Evolutionary conservation across 2,113 vertebrate species (phyloP).

Genomic region (Sitta europaea): DNA sequence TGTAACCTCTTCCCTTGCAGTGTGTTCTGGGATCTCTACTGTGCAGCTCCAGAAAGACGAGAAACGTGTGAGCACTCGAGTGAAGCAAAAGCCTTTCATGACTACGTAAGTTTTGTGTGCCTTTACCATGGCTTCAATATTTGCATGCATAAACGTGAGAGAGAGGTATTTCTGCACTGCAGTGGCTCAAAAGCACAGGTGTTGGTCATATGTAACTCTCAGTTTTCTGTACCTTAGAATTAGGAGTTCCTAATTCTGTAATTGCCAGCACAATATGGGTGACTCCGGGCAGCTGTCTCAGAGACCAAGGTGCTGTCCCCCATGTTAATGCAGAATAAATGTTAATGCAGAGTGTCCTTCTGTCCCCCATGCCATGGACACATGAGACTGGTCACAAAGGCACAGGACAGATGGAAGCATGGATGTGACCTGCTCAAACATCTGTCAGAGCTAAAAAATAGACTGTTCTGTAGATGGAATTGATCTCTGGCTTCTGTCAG

Average conservation of each 20-base stretch:
- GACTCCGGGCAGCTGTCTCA: background rate
- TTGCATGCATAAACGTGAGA: background rate
- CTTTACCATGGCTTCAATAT: background rate
- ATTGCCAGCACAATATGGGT: background rate
- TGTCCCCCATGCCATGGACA: background rate
- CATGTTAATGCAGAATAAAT: background rate
- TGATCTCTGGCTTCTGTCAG: background rate
- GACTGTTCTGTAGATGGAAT: background rate
- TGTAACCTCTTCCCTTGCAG: slow-evolving; percentile 64
- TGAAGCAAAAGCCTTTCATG: slow-evolving; percentile 89
- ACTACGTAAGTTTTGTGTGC: slow-evolving; percentile 79
- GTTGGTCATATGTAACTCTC: background rate
- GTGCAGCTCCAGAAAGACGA: slow-evolving; percentile 86
- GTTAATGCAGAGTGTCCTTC: background rate
- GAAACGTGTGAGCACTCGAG: slow-evolving; percentile 90
- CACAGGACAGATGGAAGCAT: background rate
- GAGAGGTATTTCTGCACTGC: background rate
- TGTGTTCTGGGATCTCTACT: slow-evolving; percentile 90
- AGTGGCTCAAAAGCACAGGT: background rate
- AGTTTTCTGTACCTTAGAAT: background rate
- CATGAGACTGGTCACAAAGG: background rate
- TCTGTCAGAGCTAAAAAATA: background rate
- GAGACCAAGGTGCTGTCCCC: background rate
- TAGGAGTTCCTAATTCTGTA: background rate
- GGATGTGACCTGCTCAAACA: background rate